phyloP scores from a whole-genome alignment of 2,888 invertebrate genomes.

The Cheilosia soror region DNA sequence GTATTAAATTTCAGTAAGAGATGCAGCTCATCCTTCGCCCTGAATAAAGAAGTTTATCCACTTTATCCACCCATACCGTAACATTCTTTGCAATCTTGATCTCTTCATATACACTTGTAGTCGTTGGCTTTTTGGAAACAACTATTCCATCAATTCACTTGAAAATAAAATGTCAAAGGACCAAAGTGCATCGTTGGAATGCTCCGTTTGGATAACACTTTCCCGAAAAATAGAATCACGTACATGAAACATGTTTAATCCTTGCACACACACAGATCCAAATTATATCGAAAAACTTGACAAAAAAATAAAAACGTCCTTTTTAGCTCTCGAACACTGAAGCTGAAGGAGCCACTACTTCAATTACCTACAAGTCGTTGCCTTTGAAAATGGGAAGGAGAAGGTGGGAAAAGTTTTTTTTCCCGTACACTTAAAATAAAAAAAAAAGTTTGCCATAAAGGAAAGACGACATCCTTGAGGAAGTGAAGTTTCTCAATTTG shows the following conservation, averaged over 20 bases:
- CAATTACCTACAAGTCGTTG: slow-evolving; percentile 66
- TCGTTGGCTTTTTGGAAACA: slow-evolving; percentile 21
- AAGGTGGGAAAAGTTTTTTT: slow-evolving; percentile 32
- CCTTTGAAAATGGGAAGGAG: slow-evolving; percentile 22
- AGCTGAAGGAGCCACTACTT: slow-evolving; percentile 47
- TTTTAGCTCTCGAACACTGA: slow-evolving; percentile 33
- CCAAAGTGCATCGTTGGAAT: slow-evolving; percentile 42
- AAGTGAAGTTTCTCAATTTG: slow-evolving; percentile 61
- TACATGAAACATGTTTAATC: slow-evolving; percentile 56
- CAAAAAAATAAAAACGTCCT: slow-evolving; percentile 17
- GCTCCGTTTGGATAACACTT: slow-evolving; percentile 33
- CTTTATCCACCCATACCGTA: background rate
- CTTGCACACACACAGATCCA: slow-evolving; percentile 7
- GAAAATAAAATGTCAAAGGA: slow-evolving; percentile 42
- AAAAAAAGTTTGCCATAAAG: slow-evolving; percentile 4
- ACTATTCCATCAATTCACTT: slow-evolving; percentile 37
- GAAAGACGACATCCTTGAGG: slow-evolving; percentile 29
- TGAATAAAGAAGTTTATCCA: background rate
- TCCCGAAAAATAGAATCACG: slow-evolving; percentile 41
- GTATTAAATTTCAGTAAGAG: background rate
- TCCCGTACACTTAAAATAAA: slow-evolving; percentile 43
- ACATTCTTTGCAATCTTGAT: slow-evolving; percentile 24
- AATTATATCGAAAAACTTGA: background rate
- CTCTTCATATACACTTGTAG: slow-evolving; percentile 3
- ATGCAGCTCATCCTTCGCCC: background rate